A percentile compares a stretch with the other conserved stretches of the same genome.
phyloP scores from a whole-genome alignment of 1,140 invertebrate species.

The Mamestra configurata region DNA sequence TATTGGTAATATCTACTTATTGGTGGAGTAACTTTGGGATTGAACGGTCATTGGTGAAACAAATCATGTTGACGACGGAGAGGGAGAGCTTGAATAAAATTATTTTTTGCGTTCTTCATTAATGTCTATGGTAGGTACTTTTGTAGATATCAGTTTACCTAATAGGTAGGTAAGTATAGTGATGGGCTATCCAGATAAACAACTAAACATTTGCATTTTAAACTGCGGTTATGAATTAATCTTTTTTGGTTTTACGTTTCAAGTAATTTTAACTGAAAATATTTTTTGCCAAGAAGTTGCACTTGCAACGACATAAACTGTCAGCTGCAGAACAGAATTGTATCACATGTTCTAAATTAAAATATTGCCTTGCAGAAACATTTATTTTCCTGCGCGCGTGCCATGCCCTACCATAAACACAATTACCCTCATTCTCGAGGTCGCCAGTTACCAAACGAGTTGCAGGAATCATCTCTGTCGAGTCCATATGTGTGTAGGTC shows the following conservation, averaged over 20 bases:
- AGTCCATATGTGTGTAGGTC: constrained; percentile 64
- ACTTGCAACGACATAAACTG: background rate
- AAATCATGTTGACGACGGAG: too few species aligned
- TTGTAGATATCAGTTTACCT: too few species aligned
- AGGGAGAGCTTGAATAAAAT: background rate
- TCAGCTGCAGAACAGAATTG: background rate
- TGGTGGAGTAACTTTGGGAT: background rate
- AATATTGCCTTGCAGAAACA: background rate
- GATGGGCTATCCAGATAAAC: too few species aligned
- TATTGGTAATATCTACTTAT: constrained; percentile 2
- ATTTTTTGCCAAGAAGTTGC: too few species aligned
- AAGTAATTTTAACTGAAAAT: too few species aligned
- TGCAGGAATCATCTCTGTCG: constrained; percentile 38
- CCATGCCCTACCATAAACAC: background rate
- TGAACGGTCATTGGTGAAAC: background rate
- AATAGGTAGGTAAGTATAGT: too few species aligned
- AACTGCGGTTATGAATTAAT: too few species aligned
- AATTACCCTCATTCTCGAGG: constrained; percentile 29
- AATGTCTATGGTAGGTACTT: too few species aligned
- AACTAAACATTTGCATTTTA: too few species aligned
- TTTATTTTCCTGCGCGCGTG: background rate
- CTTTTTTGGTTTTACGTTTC: too few species aligned
- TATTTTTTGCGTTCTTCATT: background rate
- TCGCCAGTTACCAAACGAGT: constrained; percentile 28
- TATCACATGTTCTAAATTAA: background rate